Evolutionary conservation across 2,113 vertebrate genomes (phyloP).

Genomic region (Pseudorasbora parva): DNA sequence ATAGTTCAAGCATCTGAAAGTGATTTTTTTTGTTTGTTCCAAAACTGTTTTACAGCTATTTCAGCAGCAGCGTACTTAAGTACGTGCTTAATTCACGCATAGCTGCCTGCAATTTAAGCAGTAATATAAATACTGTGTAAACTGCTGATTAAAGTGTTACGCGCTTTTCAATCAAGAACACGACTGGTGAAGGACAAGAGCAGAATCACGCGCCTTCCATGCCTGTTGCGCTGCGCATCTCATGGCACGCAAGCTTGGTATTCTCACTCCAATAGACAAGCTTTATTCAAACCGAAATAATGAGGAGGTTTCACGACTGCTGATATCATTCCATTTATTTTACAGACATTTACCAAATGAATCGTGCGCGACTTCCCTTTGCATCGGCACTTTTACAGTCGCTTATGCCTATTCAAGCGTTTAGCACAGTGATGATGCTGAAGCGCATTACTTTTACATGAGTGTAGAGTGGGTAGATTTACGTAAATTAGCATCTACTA

Average conservation of each 20-base stretch:
- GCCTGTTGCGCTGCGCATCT: constrained; percentile 37
- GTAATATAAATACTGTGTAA: too few species aligned
- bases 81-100: background rate
- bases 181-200: background rate
- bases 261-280: constrained; percentile 5
- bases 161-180: background rate
- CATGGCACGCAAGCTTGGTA: background rate
- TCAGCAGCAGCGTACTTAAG: background rate
- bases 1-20: background rate
- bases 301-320: background rate
- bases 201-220: background rate
- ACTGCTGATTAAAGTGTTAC: background rate
- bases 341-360: background rate
- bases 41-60: background rate
- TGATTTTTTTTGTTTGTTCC: background rate
- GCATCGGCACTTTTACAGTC: background rate
- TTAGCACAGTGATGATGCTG: background rate
- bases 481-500: background rate
- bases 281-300: background rate
- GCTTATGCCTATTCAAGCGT: background rate
- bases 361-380: background rate
- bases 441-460: background rate
- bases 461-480: background rate
- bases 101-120: background rate
- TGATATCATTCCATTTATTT: background rate